These are phyloP conservation scores for Euproctis similis DNA, from an alignment of 2,888 invertebrate species.

Conservation along the genomic window DNA sequence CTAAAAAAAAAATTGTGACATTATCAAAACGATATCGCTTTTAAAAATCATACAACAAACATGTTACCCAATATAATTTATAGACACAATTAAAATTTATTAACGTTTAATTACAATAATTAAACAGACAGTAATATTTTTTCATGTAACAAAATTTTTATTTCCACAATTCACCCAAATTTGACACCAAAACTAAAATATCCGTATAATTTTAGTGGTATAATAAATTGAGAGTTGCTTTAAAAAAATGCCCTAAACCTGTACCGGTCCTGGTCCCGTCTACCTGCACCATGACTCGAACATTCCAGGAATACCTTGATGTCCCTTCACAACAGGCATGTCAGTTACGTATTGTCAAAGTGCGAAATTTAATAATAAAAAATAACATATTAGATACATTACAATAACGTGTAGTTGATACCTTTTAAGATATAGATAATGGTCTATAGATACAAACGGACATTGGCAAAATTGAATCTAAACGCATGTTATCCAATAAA, in stretches of 20 bases:
- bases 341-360: slow-evolving; percentile 11
- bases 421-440: neutral
- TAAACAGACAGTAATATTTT: no score
- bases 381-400: no score
- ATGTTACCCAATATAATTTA: no score
- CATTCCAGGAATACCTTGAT: slow-evolving; percentile 32
- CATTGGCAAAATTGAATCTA: no score
- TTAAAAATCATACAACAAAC: no score
- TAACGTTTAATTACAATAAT: no score
- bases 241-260: slow-evolving; percentile 19
- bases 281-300: slow-evolving; percentile 31
- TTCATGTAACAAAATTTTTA: no score
- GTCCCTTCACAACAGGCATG: slow-evolving; percentile 12
- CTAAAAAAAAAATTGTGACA: no score
- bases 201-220: slow-evolving; percentile 20
- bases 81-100: no score
- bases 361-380: slow-evolving; percentile 11
- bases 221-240: slow-evolving; percentile 15
- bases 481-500: no score
- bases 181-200: slow-evolving; percentile 19
- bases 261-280: slow-evolving; percentile 23
- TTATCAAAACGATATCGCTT: no score
- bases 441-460: slow-evolving; percentile 4
- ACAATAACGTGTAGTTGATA: no score
- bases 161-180: slow-evolving; percentile 2